Percentiles rank a stretch among this genome's conserved stretches.
Evolutionary conservation across 37 sponge, comb jelly and placozoan species (phyloP).

Genomic region (Lycopodina hypogea): DNA sequence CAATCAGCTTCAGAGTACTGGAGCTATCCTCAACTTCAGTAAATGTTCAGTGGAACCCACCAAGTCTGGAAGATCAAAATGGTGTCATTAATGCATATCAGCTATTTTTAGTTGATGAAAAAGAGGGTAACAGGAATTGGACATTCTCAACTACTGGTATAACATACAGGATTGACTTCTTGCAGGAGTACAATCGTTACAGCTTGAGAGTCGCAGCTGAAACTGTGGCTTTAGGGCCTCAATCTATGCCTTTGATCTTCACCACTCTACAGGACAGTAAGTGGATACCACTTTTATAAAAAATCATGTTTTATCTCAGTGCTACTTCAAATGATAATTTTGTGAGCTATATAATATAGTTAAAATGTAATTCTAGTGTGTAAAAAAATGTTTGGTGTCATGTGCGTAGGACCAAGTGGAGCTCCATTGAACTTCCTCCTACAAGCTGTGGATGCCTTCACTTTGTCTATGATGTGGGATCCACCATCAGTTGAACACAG

Average conservation of each 20-base stretch:
- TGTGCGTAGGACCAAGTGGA: background rate
- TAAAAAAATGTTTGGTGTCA: background rate
- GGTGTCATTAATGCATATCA: conserved; percentile 22
- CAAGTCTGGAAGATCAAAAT: conserved; percentile 19
- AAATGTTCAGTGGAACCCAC: conserved; percentile 17
- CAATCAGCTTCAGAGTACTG: background rate
- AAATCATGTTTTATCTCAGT: background rate
- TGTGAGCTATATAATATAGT: too few species aligned
- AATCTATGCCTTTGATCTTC: background rate
- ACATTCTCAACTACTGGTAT: background rate
- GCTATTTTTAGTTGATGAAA: background rate
- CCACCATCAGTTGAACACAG: conserved; percentile 30
- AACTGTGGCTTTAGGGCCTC: conserved; percentile 27
- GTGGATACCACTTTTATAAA: background rate
- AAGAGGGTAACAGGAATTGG: background rate
- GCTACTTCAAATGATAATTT: too few species aligned
- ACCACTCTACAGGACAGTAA: conserved; percentile 11
- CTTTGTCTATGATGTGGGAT: conserved; percentile 30
- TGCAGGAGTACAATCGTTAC: conserved; percentile 30
- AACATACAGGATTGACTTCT: background rate
- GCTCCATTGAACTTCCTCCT: conserved; percentile 23
- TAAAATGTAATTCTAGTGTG: too few species aligned
- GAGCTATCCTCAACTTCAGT: background rate
- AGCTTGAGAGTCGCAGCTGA: conserved; percentile 13
- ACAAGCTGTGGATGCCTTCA: background rate